A percentile compares a stretch with the other conserved stretches of the same genome.
phyloP scores from a whole-genome alignment of 2,797 vertebrate species.

The Poecilia gillii region DNA sequence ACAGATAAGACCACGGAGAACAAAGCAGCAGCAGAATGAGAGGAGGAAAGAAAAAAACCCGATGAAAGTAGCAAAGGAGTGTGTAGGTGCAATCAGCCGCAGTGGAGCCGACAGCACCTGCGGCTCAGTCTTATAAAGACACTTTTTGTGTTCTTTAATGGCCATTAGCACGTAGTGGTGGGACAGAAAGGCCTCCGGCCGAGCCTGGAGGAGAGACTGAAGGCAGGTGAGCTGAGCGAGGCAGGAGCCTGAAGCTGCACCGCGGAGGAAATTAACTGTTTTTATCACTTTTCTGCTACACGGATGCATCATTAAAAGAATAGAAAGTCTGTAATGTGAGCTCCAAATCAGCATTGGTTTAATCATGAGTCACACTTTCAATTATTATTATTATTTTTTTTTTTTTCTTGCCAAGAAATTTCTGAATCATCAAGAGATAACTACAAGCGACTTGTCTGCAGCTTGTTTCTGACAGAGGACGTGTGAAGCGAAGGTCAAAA shows the following conservation, averaged over 20 bases:
- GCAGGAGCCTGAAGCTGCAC: neutral
- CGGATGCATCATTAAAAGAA: slow-evolving; percentile 21
- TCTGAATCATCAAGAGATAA: neutral
- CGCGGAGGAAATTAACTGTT: slow-evolving; percentile 16
- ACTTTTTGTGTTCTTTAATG: slow-evolving; percentile 39
- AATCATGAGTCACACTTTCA: slow-evolving; percentile 29
- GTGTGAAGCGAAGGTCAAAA: neutral
- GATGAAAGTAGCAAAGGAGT: slow-evolving; percentile 24
- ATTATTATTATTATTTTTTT: neutral
- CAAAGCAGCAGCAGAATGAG: slow-evolving; percentile 27
- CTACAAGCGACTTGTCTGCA: neutral
- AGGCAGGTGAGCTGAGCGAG: slow-evolving; percentile 22
- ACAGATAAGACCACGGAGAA: slow-evolving; percentile 47
- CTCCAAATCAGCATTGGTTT: neutral
- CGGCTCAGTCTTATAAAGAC: slow-evolving; percentile 40
- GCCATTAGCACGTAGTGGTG: slow-evolving; percentile 46
- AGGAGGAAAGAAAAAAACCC: slow-evolving; percentile 6
- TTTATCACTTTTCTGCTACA: neutral
- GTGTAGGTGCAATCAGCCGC: slow-evolving; percentile 41
- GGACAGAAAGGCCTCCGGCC: slow-evolving; percentile 19
- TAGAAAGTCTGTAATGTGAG: slow-evolving; percentile 23
- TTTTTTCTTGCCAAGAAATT: slow-evolving; percentile 24
- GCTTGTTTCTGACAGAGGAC: neutral
- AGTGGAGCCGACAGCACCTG: slow-evolving; percentile 26
- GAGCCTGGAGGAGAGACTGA: slow-evolving; percentile 21